Evolutionary conservation across 2,797 vertebrate genomes (phyloP).

Genomic region (Schizopygopsis pylzovi): DNA sequence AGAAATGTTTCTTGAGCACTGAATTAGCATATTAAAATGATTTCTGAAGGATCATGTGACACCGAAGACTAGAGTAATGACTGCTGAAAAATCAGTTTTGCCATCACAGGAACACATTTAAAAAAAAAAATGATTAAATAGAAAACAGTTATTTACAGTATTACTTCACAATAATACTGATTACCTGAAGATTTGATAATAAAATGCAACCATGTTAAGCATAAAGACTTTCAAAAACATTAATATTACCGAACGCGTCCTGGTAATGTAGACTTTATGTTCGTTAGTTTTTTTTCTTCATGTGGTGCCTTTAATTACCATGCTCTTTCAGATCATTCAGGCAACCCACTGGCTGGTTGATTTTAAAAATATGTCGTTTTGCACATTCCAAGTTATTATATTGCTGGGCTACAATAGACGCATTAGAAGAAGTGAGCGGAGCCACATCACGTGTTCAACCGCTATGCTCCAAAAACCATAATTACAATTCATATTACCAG

Average conservation of each 20-base stretch:
- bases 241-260: not conserved
- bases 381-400: conserved; percentile 25
- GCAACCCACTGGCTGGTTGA: not conserved
- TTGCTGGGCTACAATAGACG: not conserved
- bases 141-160: not conserved
- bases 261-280: not conserved
- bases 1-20: not conserved
- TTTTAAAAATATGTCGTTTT: not conserved
- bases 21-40: not conserved
- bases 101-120: not conserved
- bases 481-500: conserved; percentile 49
- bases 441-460: conserved; percentile 16
- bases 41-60: not conserved
- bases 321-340: conserved; percentile 6
- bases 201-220: not conserved
- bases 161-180: not conserved
- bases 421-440: conserved; percentile 4
- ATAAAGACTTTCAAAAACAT: not conserved
- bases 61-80: not conserved
- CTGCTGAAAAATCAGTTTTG: not conserved
- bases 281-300: not conserved
- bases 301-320: not conserved
- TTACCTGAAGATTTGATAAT: not conserved
- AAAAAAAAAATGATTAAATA: not conserved
- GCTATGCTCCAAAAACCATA: conserved; percentile 30